These are phyloP conservation scores for Adelphocoris suturalis DNA, from an alignment of 2,888 invertebrate genomes.

Conservation along the genomic window DNA sequence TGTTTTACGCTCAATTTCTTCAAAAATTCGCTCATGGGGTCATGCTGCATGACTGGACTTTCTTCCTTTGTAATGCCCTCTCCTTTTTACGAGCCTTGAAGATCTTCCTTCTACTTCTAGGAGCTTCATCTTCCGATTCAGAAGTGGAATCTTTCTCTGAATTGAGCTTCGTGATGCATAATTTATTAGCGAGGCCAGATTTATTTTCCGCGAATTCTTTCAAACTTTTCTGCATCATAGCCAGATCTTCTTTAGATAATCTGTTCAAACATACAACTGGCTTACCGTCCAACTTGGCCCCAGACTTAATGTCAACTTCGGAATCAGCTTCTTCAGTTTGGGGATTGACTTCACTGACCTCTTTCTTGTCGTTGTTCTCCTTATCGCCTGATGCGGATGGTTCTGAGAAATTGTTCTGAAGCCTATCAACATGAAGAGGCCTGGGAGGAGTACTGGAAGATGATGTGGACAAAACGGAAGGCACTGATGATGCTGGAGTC, in stretches of 20 bases:
- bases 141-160: constrained; percentile 80
- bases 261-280: constrained; percentile 74
- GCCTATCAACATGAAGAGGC: constrained; percentile 50
- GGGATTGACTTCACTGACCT: background rate
- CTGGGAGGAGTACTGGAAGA: constrained; percentile 52
- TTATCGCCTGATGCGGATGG: background rate
- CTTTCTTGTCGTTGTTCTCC: background rate
- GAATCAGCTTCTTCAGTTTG: background rate
- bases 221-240: constrained; percentile 84
- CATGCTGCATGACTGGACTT: too few relatives aligned
- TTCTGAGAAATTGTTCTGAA: constrained; percentile 63
- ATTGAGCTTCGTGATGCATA: constrained; percentile 75
- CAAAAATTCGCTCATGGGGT: too few relatives aligned
- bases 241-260: constrained; percentile 80
- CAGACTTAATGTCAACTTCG: background rate
- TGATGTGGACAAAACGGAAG: constrained; percentile 52
- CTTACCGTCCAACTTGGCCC: constrained; percentile 16
- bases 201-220: constrained; percentile 83
- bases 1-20: too few relatives aligned
- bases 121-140: constrained; percentile 81
- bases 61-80: constrained; percentile 38
- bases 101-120: constrained; percentile 79
- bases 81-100: constrained; percentile 39
- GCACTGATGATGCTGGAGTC: constrained; percentile 58
- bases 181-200: constrained; percentile 66